Evolutionary conservation across 2,888 invertebrate species (phyloP), one percentile per base, ranked within the genome.

Genomic region (Oxyteleia sp.): DNA sequence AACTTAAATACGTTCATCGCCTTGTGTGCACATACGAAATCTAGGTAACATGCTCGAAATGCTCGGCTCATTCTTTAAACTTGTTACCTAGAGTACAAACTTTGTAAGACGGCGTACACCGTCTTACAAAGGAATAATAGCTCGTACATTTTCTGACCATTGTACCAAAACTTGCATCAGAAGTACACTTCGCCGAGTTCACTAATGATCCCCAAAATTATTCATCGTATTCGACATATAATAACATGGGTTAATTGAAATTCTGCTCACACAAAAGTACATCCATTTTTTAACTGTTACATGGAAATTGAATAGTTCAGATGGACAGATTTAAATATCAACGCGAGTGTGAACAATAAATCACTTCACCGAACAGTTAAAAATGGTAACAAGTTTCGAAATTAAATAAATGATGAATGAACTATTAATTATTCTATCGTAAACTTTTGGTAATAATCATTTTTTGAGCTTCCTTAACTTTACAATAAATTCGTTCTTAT

Each of bases 21-120:
- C 47, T 66, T 49, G 57, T 64, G 29, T 29, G 79, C 66, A 55
- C 64, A 71, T 64, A 64, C 79, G 79, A 79, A 71, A 79, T 71
- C 53, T 79, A 79, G 63, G 69, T 51, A 78, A 78, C 55, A n/a
- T 51, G 75, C 75, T 75, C 66, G 57, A 75, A 75, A 66, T 64
- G 26, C 45, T 57, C 45, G 18, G 41, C 35, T 41, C 45, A 23
- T 71, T 79, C 63, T 61, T 69, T 32, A 43, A 69, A 55, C 61
- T 68, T 78, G 10, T 61, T 57, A 41, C 20, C 20, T 15, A 7
- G 35, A 16, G 4, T 23, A 23, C 4, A 66, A 18, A 51, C 20
- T 59, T 43, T 41, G 41, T n/a, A n/a, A n/a, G n/a, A n/a, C 32
- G 32, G 32, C n/a, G 41, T n/a, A 41, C 13, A 1, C 18, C 4